Evolutionary conservation across 1,140 invertebrate genomes (phyloP).

Genomic region (Sogatella furcifera): DNA sequence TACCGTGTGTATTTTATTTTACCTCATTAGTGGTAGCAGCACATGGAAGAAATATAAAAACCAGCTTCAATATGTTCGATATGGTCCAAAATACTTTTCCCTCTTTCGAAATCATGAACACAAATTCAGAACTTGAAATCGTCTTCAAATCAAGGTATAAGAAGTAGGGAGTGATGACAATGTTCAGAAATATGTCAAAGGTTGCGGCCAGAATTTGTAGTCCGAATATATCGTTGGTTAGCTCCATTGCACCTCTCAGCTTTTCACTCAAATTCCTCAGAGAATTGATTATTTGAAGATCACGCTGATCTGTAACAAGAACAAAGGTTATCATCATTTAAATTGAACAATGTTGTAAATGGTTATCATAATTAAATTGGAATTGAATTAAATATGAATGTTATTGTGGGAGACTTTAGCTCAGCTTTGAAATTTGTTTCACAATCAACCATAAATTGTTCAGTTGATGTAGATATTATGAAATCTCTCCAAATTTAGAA

Average conservation of each 20-base stretch:
- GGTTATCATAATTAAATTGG: no score
- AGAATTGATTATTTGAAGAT: no score
- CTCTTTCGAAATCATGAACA: conserved; percentile 28
- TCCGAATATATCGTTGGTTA: conserved; percentile 18
- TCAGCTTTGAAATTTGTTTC: no score
- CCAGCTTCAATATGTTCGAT: conserved; percentile 46
- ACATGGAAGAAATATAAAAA: conserved; percentile 54
- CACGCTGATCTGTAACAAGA: no score
- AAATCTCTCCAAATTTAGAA: no score
- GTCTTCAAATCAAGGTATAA: conserved; percentile 42
- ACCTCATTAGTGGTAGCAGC: conserved; percentile 45
- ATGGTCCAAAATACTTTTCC: conserved; percentile 51
- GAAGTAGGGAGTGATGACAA: conserved; percentile 63
- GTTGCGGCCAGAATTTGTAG: conserved; percentile 13
- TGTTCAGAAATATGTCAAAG: conserved; percentile 40
- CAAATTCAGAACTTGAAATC: background rate
- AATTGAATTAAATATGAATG: no score
- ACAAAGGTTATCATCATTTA: no score
- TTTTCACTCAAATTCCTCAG: conserved; percentile 6
- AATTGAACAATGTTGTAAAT: no score
- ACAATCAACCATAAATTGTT: no score
- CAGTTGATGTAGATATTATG: no score
- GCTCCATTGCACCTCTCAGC: conserved; percentile 14
- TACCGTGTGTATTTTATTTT: background rate
- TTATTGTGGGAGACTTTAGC: no score